Evolutionary conservation across 2,888 invertebrate species (phyloP), one percentile per base, ranked within the genome.

Genomic region (Chirona hameri): DNA sequence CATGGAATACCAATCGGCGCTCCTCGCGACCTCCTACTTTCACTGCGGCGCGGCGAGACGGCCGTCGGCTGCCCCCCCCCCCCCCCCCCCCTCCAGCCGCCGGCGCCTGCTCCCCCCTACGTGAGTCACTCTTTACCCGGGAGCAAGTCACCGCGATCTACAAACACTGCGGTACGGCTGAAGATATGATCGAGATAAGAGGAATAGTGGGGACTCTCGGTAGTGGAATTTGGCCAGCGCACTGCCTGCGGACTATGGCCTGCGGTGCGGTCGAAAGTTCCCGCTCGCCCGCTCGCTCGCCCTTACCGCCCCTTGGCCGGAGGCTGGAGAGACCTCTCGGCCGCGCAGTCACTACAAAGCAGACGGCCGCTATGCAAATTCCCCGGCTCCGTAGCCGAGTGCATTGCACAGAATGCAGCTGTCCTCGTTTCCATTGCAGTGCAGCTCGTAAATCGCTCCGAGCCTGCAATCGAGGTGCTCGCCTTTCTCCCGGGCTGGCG

Each of bases 1-100:
- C 76, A 14, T 29, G 29, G 76, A 76, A 76, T 76, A 76, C 76
- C 76, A 76, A 76, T 76, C 76, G 76, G 39, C 76, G 69, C 69
- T 24, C 69, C 69, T 24, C n/a, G 29, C 29, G 76, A 76, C 76
- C 76, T 76, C 76, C 29, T 76, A 76, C 76, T 76, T 76, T 76
- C 76, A 76, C 76, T 76, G 29, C 31, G 27, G 31, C 31, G 72
- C n/a, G n/a, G n/a, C n/a, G 65, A 4, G 72, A 31, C 72, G 72
- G 72, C 72, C 15, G 21, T 76, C n/a, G 14, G 14, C 29, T 14
- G 69, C 1, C 1, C 29, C 69, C 69, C 69, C 29, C 29, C 69
- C 69, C 15, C 69, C 15, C 69, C 69, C 29, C 29, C 29, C 27
- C n/a, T 7, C 65, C 27, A 65, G n/a, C 65, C 65, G 57, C 57